These are phyloP conservation scores for Stenotaenia linearis DNA, from an alignment of 2,888 invertebrate species.

Conservation along the genomic window DNA sequence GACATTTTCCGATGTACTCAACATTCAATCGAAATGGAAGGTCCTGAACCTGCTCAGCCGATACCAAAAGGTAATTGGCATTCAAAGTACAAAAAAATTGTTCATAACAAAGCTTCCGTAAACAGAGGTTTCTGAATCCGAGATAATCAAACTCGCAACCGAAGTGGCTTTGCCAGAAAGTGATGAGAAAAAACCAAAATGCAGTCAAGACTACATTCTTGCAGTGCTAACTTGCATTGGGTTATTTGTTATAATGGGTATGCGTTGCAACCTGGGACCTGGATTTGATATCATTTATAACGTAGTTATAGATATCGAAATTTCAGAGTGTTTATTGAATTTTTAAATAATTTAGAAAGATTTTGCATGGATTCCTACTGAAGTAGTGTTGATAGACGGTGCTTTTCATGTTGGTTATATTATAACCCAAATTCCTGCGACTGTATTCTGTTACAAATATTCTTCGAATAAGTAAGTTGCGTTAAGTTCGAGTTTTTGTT, in stretches of 20 bases:
- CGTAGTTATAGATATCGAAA: neutral
- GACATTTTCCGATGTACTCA: neutral
- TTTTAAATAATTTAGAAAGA: neutral
- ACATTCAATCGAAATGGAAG: neutral
- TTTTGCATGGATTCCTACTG: neutral
- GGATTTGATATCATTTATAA: neutral
- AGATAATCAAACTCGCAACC: neutral
- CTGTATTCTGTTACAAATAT: neutral
- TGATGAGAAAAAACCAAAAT: neutral
- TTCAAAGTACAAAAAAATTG: neutral
- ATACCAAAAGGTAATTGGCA: neutral
- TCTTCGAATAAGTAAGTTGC: neutral
- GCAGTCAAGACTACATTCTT: neutral
- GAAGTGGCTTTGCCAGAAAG: neutral
- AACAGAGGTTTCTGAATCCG: neutral
- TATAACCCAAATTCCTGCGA: neutral
- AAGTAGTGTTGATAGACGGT: constrained; percentile 1
- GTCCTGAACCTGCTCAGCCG: neutral
- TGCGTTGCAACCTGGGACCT: neutral
- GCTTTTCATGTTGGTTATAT: neutral
- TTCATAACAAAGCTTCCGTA: neutral
- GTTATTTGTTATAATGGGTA: neutral
- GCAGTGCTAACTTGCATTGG: neutral
- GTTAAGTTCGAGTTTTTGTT: no score
- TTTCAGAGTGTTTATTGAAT: neutral